These are phyloP conservation scores for Agrotis clavis DNA, from an alignment of 2,888 invertebrate genomes.

Conservation along the genomic window DNA sequence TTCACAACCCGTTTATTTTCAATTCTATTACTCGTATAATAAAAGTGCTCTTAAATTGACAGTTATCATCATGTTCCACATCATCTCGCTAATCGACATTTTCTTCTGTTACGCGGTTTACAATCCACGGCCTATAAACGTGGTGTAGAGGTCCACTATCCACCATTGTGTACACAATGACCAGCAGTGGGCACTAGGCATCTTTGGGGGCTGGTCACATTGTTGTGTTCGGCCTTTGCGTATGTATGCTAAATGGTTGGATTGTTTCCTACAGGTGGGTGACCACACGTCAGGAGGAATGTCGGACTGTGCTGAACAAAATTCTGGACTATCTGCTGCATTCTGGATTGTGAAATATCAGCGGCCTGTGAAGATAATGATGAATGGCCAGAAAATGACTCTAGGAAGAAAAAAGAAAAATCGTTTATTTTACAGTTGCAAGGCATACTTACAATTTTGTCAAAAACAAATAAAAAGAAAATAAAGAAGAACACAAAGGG, in stretches of 20 bases:
- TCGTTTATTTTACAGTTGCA: no score
- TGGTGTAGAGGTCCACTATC: slow-evolving; percentile 26
- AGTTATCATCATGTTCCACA: slow-evolving; percentile 40
- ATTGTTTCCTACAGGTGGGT: slow-evolving; percentile 81
- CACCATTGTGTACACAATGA: slow-evolving; percentile 61
- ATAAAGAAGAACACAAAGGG: no score
- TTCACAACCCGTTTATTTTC: neutral
- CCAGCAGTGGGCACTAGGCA: slow-evolving; percentile 57
- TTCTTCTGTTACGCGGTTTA: slow-evolving; percentile 47
- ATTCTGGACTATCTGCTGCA: no score
- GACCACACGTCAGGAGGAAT: slow-evolving; percentile 64
- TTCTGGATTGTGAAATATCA: neutral
- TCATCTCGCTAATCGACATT: slow-evolving; percentile 51
- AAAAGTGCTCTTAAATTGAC: slow-evolving; percentile 32
- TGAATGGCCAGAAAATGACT: neutral
- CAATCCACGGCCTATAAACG: slow-evolving; percentile 52
- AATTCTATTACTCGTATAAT: neutral
- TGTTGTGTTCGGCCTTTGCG: slow-evolving; percentile 75
- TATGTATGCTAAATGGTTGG: slow-evolving; percentile 86
- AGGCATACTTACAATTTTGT: no score
- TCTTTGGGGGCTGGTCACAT: slow-evolving; percentile 62
- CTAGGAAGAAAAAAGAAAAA: no score
- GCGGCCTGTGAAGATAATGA: no score
- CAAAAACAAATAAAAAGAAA: no score
- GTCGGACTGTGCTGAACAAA: slow-evolving; percentile 51